Conservation (phyloP, 1,140 invertebrate species). For the Parapsyche elsis region DNA sequence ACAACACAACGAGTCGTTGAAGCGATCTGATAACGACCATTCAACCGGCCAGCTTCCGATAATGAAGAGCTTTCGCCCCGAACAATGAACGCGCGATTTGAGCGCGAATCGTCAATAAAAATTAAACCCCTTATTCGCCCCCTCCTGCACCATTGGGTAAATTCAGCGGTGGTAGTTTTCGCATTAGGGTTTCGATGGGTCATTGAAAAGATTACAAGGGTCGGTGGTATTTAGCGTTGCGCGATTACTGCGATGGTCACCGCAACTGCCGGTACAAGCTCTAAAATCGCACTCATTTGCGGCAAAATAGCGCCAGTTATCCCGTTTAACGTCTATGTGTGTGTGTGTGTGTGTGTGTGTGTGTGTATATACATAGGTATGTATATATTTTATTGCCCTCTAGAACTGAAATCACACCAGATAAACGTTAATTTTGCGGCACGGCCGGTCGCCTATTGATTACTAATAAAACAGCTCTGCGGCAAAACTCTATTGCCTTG, state of each 20-base stretch:
- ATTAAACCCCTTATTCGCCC: too few relatives aligned
- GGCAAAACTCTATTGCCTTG: too few relatives aligned
- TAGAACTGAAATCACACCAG: conserved; percentile 16
- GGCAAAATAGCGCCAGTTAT: neutral
- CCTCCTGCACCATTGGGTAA: too few relatives aligned
- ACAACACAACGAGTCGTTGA: conserved; percentile 15
- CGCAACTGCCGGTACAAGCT: neutral
- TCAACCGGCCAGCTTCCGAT: neutral
- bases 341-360: neutral
- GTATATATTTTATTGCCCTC: conserved; percentile 5
- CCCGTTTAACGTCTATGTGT: too few relatives aligned
- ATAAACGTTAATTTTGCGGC: conserved; percentile 18
- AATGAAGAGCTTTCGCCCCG: conserved; percentile 28
- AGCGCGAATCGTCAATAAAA: neutral
- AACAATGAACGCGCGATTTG: conserved; percentile 9
- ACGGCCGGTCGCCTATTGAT: too few relatives aligned
- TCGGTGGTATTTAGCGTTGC: neutral
- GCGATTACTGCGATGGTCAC: neutral
- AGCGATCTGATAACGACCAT: conserved; percentile 37
- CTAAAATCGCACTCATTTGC: neutral
- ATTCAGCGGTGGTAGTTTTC: too few relatives aligned
- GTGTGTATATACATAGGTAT: too few relatives aligned
- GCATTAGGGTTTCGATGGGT: neutral
- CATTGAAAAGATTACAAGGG: neutral
- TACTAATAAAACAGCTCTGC: too few relatives aligned